These are phyloP conservation scores for Tachina fera DNA, from an alignment of 2,888 invertebrate species.

Conservation along the genomic window DNA sequence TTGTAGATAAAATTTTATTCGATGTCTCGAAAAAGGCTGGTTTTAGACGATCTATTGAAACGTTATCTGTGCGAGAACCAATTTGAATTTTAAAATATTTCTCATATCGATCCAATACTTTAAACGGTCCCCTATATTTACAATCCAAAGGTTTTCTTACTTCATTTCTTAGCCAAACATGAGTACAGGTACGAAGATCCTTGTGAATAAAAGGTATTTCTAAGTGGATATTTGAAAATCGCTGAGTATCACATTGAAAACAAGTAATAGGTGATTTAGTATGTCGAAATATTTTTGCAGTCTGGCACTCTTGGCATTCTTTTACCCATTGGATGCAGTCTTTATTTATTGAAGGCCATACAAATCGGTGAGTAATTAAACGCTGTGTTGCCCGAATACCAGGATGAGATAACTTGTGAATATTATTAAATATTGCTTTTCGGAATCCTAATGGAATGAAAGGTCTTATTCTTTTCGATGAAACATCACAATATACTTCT, in stretches of 20 bases:
- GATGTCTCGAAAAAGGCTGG: not conserved
- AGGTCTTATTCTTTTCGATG: not conserved
- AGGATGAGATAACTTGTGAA: conserved; percentile 4
- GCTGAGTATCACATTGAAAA: not conserved
- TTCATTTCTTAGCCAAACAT: conserved; percentile 6
- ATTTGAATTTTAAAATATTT: conserved; percentile 3
- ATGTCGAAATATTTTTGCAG: not conserved
- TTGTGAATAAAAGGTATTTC: conserved; percentile 3
- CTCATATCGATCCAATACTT: not conserved
- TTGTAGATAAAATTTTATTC: not conserved
- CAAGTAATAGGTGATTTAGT: not conserved
- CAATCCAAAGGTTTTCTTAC: not conserved
- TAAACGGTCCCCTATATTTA: conserved; percentile 16
- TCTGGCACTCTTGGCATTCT: not conserved
- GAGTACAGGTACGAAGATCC: not conserved
- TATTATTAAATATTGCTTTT: not conserved
- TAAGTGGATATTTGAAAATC: not conserved
- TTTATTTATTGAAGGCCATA: conserved; percentile 11
- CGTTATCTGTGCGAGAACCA: not conserved
- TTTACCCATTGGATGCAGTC: not conserved
- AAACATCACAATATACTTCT: conserved; percentile 3
- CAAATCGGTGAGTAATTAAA: conserved; percentile 4
- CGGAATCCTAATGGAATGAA: not conserved
- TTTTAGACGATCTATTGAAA: conserved; percentile 4
- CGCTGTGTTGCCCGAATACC: conserved; percentile 3